Evolutionary conservation across 2,888 invertebrate genomes (phyloP).

Genomic region (Rugalucina vietnamica): DNA sequence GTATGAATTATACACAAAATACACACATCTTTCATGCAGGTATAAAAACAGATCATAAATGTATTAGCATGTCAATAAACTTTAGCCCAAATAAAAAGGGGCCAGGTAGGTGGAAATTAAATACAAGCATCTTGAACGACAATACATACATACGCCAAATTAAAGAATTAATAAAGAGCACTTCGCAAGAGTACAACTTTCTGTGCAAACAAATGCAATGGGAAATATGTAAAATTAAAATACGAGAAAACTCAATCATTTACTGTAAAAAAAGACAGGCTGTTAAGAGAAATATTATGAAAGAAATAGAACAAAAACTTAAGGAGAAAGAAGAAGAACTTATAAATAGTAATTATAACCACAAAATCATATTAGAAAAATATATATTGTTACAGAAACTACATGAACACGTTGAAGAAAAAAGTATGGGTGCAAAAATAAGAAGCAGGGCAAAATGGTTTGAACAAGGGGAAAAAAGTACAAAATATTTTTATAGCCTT

Average conservation of each 20-base stretch:
- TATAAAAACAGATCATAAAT: too few species aligned
- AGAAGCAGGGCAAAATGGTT: slow-evolving; percentile 6
- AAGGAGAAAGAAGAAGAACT: not conserved
- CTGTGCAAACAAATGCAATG: not conserved
- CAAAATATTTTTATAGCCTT: slow-evolving; percentile 83
- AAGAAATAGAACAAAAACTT: not conserved
- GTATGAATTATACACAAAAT: too few species aligned
- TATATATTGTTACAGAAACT: not conserved
- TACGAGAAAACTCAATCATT: not conserved
- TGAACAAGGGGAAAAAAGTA: slow-evolving; percentile 14
- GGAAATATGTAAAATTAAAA: not conserved
- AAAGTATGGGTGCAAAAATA: not conserved
- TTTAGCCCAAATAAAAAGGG: too few species aligned
- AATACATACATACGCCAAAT: too few species aligned
- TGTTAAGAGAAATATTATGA: not conserved
- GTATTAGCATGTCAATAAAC: too few species aligned
- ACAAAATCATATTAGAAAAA: not conserved
- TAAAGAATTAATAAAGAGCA: not conserved
- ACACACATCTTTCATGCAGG: too few species aligned
- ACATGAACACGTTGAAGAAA: not conserved
- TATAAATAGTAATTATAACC: not conserved
- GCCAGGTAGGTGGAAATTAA: too few species aligned
- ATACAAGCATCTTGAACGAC: too few species aligned
- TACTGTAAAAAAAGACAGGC: not conserved
- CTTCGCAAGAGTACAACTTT: not conserved